Base-by-base conservation (phyloP, 2,888 invertebrate genomes). In the Phorcus lineatus region DNA sequence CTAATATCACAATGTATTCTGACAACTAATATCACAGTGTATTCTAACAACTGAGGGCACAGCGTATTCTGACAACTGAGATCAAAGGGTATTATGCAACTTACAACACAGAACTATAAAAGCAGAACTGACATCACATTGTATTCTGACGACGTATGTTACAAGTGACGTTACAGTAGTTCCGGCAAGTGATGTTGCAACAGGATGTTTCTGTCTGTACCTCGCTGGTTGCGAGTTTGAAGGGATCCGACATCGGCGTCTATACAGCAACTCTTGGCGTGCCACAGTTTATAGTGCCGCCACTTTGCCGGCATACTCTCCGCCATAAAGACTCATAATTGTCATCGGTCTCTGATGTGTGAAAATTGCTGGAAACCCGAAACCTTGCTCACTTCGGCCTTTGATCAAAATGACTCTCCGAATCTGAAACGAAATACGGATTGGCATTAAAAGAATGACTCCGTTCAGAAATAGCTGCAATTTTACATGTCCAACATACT, bases 401-500 rank as follows among this genome's bases (percentile, higher is more conserved):
- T 70, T 70, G 70, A 70, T 70, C 70, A 70, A 70, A 70, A 70
- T 36, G 31, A 70, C 70, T 36, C 70, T 70, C 36, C 70, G 70
- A 40, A 70, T 70, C 70, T 70, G 70, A 70, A 70, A 70, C 70
- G 70, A 36, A 70, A 70, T 70, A 70, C 70, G 70, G 70, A 70
- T 70, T 70, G 31, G 70, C 36, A 31, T 36, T 70, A 36, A 70
- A 70, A 70, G 70, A 70, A 70, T 70, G 19, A 36, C 70, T 70
- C 70, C 40, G 36, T 70, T 70, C 36, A 31, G 36, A 70, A 70
- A 70, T 70, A 70, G 70, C 70, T 40, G 70, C 70, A 70, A 70
- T 70, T 70, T 70, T 40, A 16, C 36, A 70, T 70, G 40, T 62
- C 28, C 28, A 62, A 62, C 62, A 62, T 62, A 70, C 31, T 36